Base-by-base conservation (phyloP, 2,888 invertebrate genomes). In the Dilophus febrilis region DNA sequence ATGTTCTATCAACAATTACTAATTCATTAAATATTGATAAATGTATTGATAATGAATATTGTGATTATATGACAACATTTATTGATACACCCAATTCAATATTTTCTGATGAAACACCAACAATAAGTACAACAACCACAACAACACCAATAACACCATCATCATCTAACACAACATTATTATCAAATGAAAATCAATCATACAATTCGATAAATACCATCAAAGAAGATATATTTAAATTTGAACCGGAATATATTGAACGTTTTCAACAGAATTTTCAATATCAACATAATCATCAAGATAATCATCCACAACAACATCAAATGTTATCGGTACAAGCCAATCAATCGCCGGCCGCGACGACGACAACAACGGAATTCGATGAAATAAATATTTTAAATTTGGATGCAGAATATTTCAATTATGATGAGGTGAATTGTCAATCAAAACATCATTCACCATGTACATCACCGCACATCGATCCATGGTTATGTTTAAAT, bases 401-500 rank as follows among this genome's bases (percentile, higher is more conserved):
- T 45, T 48, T 59, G 35, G 59, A 59, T 44, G 55, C 55, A 41
- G 61, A 61, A 47, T 63, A 63, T 47, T 61, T 59, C 46, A 63
- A 63, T 52, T 62, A 61, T 47, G 56, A 63, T 43, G 63, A 63
- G 50, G 57, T 62, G 44, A 63, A 63, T 53, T 63, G 62, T 44
- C 61, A 63, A 50, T 62, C 62, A 34, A 63, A 63, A 48, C 59
- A 59, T 46, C 62, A 63, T 47, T 63, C 63, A 10, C 61, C 61
- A 3, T 63, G 63, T 45, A 59, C 61, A 4, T 61, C 63, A 18
- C 63, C 63, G 4, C 54, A 56, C 26, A 42, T 62, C 35, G 63
- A 63, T 48, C 59, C 63, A 27, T 63, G 63, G 63, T 50, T 63
- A 48, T 52, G 57, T 27, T 47, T 59, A 13, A 41, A 36, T 28